Base-by-base conservation (phyloP, 2,888 invertebrate species). In the Marronus borbonicus region DNA sequence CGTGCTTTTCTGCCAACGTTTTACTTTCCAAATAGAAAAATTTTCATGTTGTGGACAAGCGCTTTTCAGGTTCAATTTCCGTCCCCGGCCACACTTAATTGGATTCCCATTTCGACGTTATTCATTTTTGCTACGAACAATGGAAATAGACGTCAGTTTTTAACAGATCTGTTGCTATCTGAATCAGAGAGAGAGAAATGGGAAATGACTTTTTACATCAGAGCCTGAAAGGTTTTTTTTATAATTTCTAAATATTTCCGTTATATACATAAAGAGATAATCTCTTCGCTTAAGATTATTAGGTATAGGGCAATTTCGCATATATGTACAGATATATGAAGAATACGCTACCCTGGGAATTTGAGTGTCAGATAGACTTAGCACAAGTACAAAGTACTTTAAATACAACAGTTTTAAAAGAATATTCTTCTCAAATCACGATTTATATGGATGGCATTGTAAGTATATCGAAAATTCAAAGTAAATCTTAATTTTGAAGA, bases 51-150 rank as follows among this genome's bases (percentile, higher is more conserved):
- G 14, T 31, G 62, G 31, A 62, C 62, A 24, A 62, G 10, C 62
- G 28, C 31, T 14, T 24, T 24, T 24, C 12, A 12, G 8, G 14
- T 62, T 24, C 31, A 62, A 62, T 62, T 62, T 62, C 62, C 62
- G 62, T 62, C 31, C 28, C 20, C 55, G 17, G 8, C 31, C 31
- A 62, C 14, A 31, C n/a, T 62, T 62, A 62, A 62, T 62, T 62
- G 62, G 62, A 62, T 62, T 62, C 28, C n/a, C 12, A 2, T 8
- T 17, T 12, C 62, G 10, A 14, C 62, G 62, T 62, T 62, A 62
- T 62, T 62, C 62, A 62, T 62, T 62, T 62, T 31, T 62, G 62
- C 24, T 62, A 14, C 62, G 62, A 1, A 31, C 62, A 62, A 62
- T 31, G 14, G 28, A 62, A 28, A 28, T 31, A 31, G 31, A 62